Evolutionary conservation across 2,113 vertebrate genomes (phyloP), one percentile per base, ranked within the genome.

Genomic region (Semicossyphus pulcher): DNA sequence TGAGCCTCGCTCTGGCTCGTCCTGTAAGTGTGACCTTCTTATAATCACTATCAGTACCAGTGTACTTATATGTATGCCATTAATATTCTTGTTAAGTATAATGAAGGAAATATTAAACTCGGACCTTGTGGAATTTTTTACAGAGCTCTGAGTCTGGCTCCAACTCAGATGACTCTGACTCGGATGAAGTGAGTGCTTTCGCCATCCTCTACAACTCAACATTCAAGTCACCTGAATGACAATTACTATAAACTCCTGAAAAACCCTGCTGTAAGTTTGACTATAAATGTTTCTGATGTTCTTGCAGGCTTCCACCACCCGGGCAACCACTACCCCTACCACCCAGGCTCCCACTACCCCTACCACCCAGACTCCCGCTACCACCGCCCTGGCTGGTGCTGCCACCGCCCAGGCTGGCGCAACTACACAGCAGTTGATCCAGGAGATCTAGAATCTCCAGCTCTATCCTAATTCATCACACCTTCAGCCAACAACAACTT

Each of bases 21-120:
- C 86, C 84, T 51, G 90, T 94, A 74, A 79, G 90, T 86, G 20
- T 58, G 34, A 72, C 7, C 52, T 16, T 47, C 1, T n/a, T 11
- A 20, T 25, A 12, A 8, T 29, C 4, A 62, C 20, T 31, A n/a
- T 54, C 1, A 41, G 28, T 3, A 34, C 20, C 7, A 15, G 20
- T 32, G 5, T 11, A 45, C 10, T 7, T 34, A 18, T 12, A 4
- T 23, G 8, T 26, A 25, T 2, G 9, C 4, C 1, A 36, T n/a
- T 21, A 21, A 12, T 5, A 45, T 10, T 63, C 29, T 20, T 21
- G 26, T 36, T n/a, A n/a, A 20, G 0, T n/a, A 25, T 20, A 34
- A 49, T n/a, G 2, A 1, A 9, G 10, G 11, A 7, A 32, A 26
- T 29, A 10, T 57, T 4, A 39, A 61, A 37, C 20, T 0, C 52